A percentile compares a stretch with the other conserved stretches of the same genome.
These are phyloP conservation scores for Melanerpes formicivorus DNA, from an alignment of 2,113 vertebrate genomes.

Conservation along the genomic window DNA sequence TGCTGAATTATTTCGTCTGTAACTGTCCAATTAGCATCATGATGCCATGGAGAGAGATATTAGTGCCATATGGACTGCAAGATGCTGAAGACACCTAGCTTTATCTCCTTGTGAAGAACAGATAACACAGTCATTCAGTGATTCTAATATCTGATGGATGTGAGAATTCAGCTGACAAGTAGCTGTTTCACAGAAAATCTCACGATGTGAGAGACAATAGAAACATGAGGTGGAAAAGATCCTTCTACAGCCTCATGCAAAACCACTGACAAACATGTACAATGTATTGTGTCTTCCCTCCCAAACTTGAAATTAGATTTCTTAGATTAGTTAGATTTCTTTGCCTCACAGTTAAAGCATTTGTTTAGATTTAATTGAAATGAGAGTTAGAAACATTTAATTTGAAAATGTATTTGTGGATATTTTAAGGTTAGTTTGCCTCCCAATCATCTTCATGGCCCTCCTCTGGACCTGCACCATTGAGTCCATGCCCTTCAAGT, in stretches of 20 bases:
- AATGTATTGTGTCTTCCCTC: not conserved
- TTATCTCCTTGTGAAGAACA: not conserved
- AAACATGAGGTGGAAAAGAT: not conserved
- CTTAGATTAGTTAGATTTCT: not conserved
- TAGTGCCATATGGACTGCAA: not conserved
- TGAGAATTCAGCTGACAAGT: not conserved
- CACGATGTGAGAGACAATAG: not conserved
- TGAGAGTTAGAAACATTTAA: not conserved
- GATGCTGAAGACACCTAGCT: not conserved
- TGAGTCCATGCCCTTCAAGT: too few relatives aligned
- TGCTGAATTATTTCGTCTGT: not conserved
- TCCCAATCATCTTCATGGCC: too few relatives aligned
- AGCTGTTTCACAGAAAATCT: not conserved
- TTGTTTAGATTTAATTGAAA: not conserved
- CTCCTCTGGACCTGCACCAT: too few relatives aligned
- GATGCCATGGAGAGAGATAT: not conserved
- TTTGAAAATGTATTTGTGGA: not conserved
- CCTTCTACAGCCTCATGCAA: not conserved
- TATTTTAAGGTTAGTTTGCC: not conserved
- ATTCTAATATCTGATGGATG: not conserved
- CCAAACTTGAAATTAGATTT: not conserved
- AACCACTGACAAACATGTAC: not conserved
- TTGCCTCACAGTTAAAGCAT: not conserved
- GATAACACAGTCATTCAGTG: not conserved
- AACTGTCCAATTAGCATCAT: not conserved